Conservation (phyloP, 2,113 vertebrate genomes). For the Pterocles gutturalis region DNA sequence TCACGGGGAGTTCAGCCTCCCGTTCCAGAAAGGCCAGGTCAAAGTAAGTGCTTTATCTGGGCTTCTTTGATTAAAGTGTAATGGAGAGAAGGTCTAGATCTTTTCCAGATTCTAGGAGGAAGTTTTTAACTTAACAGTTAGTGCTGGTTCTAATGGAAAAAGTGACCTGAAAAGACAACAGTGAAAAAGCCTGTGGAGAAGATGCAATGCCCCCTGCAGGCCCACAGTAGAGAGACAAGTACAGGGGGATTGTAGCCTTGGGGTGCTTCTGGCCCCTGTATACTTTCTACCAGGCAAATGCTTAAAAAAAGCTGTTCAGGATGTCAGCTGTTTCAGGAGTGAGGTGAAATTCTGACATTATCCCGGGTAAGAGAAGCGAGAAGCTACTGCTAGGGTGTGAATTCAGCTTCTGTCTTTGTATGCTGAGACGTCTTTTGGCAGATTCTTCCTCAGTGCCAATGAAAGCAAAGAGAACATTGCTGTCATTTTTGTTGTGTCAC, state of each 20-base stretch:
- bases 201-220: background rate
- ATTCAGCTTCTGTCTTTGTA: background rate
- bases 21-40: constrained; percentile 85
- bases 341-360: background rate
- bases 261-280: background rate
- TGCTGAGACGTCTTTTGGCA: background rate
- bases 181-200: background rate
- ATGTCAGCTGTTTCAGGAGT: background rate
- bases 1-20: constrained; percentile 93
- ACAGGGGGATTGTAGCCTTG: background rate
- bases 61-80: background rate
- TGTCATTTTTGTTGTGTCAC: background rate
- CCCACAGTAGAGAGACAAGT: accelerated
- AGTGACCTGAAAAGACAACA: background rate
- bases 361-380: background rate
- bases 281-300: background rate
- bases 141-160: background rate
- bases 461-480: background rate
- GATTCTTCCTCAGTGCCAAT: background rate
- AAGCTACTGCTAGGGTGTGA: background rate
- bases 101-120: background rate
- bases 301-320: background rate
- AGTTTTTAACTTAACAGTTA: background rate
- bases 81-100: background rate
- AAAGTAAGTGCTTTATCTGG: constrained; percentile 76